phyloP scores from a whole-genome alignment of 2,797 vertebrate genomes.

The Fundulus diaphanus region DNA sequence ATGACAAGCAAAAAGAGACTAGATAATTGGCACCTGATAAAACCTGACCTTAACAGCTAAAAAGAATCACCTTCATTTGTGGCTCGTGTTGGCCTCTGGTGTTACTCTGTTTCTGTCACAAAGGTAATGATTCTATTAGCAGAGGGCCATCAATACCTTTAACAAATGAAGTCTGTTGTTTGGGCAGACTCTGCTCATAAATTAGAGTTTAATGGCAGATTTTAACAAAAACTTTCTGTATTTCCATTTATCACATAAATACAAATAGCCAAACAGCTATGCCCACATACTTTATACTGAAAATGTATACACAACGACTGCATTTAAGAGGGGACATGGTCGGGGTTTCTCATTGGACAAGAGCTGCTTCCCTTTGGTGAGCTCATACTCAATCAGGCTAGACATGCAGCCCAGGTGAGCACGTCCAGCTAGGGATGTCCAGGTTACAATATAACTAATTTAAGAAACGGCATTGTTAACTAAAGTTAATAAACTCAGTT shows the following conservation, averaged over 20 bases:
- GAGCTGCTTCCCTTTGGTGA: too few species aligned
- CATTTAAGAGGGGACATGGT: background rate
- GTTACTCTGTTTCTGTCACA: background rate
- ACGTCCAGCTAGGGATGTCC: too few species aligned
- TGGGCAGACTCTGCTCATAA: background rate
- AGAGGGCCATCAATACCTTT: background rate
- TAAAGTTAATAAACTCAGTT: too few species aligned
- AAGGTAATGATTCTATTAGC: background rate
- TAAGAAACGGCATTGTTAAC: too few species aligned
- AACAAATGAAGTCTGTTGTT: background rate
- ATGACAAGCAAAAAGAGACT: background rate
- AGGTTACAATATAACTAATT: too few species aligned
- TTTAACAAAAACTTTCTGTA: too few species aligned
- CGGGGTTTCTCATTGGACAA: too few species aligned
- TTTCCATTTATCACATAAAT: too few species aligned
- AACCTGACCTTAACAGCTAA: background rate
- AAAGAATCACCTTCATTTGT: background rate
- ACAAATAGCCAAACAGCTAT: too few species aligned
- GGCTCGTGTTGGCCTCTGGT: background rate
- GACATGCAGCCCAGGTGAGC: too few species aligned
- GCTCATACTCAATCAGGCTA: too few species aligned
- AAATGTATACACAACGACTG: background rate
- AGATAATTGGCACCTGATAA: background rate
- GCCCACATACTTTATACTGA: too few species aligned
- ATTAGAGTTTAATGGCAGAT: background rate